These are phyloP conservation scores for Tholera decimalis DNA, from an alignment of 2,888 invertebrate genomes.

Conservation along the genomic window DNA sequence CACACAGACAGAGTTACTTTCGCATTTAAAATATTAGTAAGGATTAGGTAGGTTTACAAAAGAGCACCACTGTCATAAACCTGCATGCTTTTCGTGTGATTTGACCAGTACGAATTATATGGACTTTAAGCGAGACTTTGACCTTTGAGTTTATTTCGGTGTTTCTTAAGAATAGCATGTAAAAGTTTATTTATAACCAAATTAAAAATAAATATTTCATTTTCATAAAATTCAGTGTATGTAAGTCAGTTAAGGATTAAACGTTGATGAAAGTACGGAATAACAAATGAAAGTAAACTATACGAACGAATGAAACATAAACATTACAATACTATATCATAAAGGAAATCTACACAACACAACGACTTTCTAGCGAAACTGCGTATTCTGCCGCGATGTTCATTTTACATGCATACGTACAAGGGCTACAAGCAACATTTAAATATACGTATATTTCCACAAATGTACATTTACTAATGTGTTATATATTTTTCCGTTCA, in stretches of 20 bases:
- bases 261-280: not conserved
- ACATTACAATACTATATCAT: conserved; percentile 37
- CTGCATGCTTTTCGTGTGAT: no score
- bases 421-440: conserved; percentile 12
- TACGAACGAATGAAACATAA: conserved; percentile 25
- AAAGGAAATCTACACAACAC: conserved; percentile 49
- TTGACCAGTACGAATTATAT: no score
- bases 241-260: not conserved
- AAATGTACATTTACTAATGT: conserved; percentile 5
- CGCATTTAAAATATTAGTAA: no score
- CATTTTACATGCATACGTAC: conserved; percentile 34
- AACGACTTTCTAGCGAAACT: conserved; percentile 51
- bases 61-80: no score
- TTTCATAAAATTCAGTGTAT: not conserved
- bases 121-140: no score
- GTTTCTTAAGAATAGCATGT: no score
- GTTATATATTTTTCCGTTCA: not conserved
- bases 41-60: no score
- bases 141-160: no score
- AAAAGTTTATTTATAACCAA: no score
- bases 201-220: no score
- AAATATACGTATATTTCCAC: conserved; percentile 8
- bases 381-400: conserved; percentile 23
- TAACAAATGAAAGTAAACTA: conserved; percentile 42
- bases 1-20: no score